phyloP scores from a whole-genome alignment of 2,797 vertebrate genomes.

The Crossoptilon crossoptilon region DNA sequence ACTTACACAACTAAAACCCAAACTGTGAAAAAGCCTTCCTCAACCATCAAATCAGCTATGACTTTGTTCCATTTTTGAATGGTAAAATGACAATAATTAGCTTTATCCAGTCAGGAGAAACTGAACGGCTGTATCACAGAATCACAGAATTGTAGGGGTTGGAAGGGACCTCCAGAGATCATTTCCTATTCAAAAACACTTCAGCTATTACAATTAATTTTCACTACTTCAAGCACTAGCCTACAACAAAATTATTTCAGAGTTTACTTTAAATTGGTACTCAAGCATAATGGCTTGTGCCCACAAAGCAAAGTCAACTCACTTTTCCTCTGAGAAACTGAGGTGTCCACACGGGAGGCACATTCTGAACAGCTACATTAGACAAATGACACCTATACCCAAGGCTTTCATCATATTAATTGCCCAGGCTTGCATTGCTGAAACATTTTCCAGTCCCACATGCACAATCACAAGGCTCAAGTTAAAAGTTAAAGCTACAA shows the following conservation, averaged over 20 bases:
- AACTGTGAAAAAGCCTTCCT: not conserved
- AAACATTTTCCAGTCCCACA: not conserved
- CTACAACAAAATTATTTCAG: not conserved
- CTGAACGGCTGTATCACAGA: not conserved
- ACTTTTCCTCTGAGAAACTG: not conserved
- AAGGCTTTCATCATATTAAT: not conserved
- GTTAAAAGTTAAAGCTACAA: not conserved
- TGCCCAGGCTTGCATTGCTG: not conserved
- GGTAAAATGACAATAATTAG: not conserved
- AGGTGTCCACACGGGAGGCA: not conserved
- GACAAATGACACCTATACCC: not conserved
- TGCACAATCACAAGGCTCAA: not conserved
- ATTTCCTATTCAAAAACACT: not conserved
- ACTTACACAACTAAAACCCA: not conserved
- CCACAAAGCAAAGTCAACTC: not conserved
- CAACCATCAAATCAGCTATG: not conserved
- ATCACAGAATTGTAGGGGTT: too few relatives aligned
- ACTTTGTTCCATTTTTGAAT: not conserved
- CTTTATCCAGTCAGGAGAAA: not conserved
- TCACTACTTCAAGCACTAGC: not conserved
- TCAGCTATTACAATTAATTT: not conserved
- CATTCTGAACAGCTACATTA: not conserved
- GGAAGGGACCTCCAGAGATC: too few relatives aligned
- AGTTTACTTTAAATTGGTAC: not conserved
- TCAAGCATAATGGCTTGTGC: not conserved